Conservation (phyloP, 2,113 vertebrate species). For the Alligator sinensis region DNA sequence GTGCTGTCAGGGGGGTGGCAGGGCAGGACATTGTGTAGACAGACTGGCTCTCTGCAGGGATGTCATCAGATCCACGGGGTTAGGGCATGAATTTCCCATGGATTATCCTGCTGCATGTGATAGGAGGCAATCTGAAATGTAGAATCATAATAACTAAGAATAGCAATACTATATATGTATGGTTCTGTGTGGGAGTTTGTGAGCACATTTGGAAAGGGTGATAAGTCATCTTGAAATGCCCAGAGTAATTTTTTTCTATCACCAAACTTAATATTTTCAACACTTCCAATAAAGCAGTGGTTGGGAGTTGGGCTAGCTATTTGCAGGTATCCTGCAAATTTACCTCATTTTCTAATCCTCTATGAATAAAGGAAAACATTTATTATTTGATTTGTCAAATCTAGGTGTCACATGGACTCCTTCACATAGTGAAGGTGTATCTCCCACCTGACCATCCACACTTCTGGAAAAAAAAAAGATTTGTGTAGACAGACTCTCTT, state of each 20-base stretch:
- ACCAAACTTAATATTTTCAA: background rate
- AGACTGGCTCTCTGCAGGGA: background rate
- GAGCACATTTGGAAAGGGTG: background rate
- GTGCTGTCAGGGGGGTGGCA: background rate
- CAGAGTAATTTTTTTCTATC: background rate
- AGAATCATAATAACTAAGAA: background rate
- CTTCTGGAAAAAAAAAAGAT: background rate
- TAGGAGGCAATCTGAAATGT: background rate
- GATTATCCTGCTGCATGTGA: background rate
- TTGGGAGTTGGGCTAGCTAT: background rate
- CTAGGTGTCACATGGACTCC: background rate
- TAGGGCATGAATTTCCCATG: accelerated
- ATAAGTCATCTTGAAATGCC: background rate
- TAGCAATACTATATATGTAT: background rate
- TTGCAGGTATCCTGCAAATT: background rate
- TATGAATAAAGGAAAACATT: background rate
- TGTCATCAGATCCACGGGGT: accelerated
- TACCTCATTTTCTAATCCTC: conserved; percentile 16
- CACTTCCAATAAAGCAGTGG: background rate
- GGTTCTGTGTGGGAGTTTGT: background rate
- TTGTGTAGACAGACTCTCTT: background rate
- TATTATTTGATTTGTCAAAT: background rate
- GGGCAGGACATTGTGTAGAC: background rate
- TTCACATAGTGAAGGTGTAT: background rate
- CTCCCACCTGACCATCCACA: background rate